Percentiles rank a stretch among this genome's conserved stretches.
phyloP scores from a whole-genome alignment of 2,113 vertebrate species.

The Hylia prasina region DNA sequence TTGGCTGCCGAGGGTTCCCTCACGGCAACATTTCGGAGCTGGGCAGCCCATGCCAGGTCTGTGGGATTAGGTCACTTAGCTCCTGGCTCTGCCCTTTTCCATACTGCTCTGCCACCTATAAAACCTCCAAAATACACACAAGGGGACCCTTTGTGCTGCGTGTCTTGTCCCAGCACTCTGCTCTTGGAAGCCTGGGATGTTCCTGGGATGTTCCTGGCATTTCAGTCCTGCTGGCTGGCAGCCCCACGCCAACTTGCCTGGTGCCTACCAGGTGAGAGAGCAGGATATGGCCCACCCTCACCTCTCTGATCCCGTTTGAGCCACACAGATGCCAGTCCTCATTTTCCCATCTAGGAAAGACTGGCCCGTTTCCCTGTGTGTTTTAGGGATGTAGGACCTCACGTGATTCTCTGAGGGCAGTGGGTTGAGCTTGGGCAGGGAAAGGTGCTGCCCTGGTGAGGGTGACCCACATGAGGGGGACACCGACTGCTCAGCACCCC shows the following conservation, averaged over 20 bases:
- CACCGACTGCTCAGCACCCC: neutral
- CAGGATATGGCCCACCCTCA: neutral
- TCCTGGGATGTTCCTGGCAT: neutral
- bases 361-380: neutral
- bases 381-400: neutral
- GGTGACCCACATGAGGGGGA: neutral
- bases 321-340: neutral
- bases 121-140: conserved; percentile 37
- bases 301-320: neutral
- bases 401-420: neutral
- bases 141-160: conserved; percentile 7
- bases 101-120: neutral
- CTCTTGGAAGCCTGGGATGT: neutral
- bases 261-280: neutral
- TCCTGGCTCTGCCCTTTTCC: conserved; percentile 31
- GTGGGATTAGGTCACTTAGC: conserved; percentile 25
- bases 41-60: conserved; percentile 2
- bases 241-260: neutral
- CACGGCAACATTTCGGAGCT: neutral
- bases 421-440: neutral
- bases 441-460: neutral
- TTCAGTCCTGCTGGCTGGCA: neutral
- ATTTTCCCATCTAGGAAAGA: neutral
- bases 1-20: neutral
- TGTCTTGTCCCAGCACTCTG: neutral